Evolutionary conservation across 1,140 invertebrate genomes (phyloP).

Genomic region (Drosophila watanabei): DNA sequence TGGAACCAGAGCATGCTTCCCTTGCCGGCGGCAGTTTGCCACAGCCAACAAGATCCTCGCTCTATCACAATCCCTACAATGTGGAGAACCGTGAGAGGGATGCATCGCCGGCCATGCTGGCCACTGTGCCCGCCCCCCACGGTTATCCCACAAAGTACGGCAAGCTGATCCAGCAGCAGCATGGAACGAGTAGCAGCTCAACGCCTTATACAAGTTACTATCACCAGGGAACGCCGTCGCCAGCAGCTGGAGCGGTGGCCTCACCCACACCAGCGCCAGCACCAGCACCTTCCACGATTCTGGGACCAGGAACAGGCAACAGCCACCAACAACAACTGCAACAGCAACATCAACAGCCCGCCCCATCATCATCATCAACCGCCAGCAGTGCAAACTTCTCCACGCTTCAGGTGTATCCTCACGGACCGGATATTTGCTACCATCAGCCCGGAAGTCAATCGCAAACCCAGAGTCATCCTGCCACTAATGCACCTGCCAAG

Average conservation of each 20-base stretch:
- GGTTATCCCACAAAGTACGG: constrained; percentile 75
- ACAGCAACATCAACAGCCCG: constrained; percentile 12
- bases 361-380: constrained; percentile 23
- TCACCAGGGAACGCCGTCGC: constrained; percentile 70
- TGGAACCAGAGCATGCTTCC: constrained; percentile 50
- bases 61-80: constrained; percentile 78
- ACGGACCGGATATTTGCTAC: constrained; percentile 72
- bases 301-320: constrained; percentile 5
- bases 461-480: constrained; percentile 16
- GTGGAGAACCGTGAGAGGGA: constrained; percentile 47
- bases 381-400: constrained; percentile 56
- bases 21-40: constrained; percentile 25
- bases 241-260: constrained; percentile 67
- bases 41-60: constrained; percentile 55
- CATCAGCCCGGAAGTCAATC: constrained; percentile 38
- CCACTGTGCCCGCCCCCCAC: constrained; percentile 46
- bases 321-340: neutral
- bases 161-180: constrained; percentile 63
- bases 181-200: constrained; percentile 18
- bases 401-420: constrained; percentile 68
- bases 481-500: constrained; percentile 33
- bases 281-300: constrained; percentile 14
- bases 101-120: constrained; percentile 43
- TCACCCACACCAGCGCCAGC: constrained; percentile 65
- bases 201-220: constrained; percentile 50